phyloP scores from a whole-genome alignment of 2,113 vertebrate genomes.

The Chauna torquata region DNA sequence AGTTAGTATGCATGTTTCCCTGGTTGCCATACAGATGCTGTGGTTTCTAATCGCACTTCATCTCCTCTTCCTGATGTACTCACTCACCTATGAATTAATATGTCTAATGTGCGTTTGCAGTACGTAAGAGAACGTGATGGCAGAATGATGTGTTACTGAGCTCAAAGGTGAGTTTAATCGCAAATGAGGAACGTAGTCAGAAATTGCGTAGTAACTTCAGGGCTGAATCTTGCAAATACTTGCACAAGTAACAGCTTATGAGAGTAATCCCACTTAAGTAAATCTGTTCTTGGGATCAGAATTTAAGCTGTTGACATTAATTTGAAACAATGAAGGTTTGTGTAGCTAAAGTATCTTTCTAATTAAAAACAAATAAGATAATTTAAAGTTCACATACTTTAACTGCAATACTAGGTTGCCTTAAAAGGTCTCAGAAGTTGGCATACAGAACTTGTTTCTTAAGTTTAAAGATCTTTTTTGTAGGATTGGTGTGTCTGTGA shows the following conservation, averaged over 20 bases:
- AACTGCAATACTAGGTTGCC: background rate
- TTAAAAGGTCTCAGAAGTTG: background rate
- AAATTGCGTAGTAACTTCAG: background rate
- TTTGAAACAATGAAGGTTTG: background rate
- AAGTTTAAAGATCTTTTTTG: background rate
- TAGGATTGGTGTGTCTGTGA: background rate
- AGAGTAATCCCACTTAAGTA: background rate
- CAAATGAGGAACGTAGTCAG: background rate
- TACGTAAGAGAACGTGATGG: background rate
- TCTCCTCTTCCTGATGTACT: background rate
- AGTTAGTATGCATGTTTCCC: background rate
- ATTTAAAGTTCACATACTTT: background rate
- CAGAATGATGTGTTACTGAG: background rate
- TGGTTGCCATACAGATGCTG: background rate
- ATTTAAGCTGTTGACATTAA: background rate
- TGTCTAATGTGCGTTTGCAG: background rate
- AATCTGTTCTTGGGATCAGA: conserved; percentile 8
- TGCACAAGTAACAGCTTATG: background rate
- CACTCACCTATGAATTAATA: background rate
- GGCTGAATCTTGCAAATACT: background rate
- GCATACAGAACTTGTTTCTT: background rate
- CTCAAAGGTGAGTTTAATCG: background rate
- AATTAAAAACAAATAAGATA: conserved; percentile 6
- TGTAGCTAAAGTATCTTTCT: background rate
- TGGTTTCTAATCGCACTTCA: background rate